These are phyloP conservation scores for Rhopalosiphum padi DNA, from an alignment of 1,140 invertebrate genomes.

Conservation along the genomic window DNA sequence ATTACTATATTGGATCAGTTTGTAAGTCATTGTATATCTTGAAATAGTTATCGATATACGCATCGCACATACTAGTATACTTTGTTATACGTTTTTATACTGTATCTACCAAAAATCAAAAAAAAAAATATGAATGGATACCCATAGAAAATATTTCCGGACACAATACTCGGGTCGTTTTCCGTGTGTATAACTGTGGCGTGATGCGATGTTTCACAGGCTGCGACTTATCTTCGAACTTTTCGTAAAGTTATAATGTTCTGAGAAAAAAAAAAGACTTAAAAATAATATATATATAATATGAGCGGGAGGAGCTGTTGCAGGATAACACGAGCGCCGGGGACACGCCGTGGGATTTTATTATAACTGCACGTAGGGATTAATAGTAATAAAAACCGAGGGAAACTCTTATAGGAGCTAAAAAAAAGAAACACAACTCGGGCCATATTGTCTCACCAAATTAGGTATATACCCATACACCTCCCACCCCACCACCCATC, in stretches of 20 bases:
- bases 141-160: not conserved
- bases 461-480: slow-evolving; percentile 58
- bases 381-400: slow-evolving; percentile 58
- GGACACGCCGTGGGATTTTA: slow-evolving; percentile 55
- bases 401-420: slow-evolving; percentile 37
- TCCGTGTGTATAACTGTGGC: not conserved
- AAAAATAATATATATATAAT: slow-evolving; percentile 23
- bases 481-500: not conserved
- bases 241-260: slow-evolving; percentile 52
- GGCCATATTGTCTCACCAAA: slow-evolving; percentile 57
- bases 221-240: slow-evolving; percentile 51
- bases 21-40: not conserved
- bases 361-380: slow-evolving; percentile 56
- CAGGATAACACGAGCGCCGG: slow-evolving; percentile 17
- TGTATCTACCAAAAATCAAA: not conserved
- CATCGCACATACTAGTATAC: not conserved
- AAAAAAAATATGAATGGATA: not conserved
- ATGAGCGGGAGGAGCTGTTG: slow-evolving; percentile 6
- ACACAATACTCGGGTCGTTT: not conserved
- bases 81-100: not conserved
- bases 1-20: not conserved
- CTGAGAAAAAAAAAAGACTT: slow-evolving; percentile 26
- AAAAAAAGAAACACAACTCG: slow-evolving; percentile 51
- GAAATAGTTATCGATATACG: slow-evolving; percentile 3
- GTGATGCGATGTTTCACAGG: not conserved